Percentiles rank a stretch among this genome's conserved stretches.
phyloP scores from a whole-genome alignment of 2,113 vertebrate species.

The Gymnocephalus cernua region DNA sequence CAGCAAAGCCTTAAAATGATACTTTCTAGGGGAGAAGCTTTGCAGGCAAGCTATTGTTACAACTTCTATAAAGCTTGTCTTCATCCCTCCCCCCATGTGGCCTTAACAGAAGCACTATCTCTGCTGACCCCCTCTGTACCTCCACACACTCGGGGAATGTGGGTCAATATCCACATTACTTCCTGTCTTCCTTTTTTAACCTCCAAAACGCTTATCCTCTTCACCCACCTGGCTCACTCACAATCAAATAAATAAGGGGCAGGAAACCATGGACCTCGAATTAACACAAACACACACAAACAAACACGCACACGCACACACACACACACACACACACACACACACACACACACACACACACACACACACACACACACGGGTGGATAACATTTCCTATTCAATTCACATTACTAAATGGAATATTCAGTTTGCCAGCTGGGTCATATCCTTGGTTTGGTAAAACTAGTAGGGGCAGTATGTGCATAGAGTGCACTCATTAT shows the following conservation, averaged over 20 bases:
- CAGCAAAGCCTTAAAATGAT: constrained; percentile 53
- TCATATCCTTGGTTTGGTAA: constrained; percentile 67
- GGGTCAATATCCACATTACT: constrained; percentile 64
- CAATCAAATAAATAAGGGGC: constrained; percentile 3
- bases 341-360: too few relatives aligned
- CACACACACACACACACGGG: constrained; percentile 22
- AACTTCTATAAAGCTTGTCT: constrained; percentile 61
- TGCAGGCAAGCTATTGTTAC: constrained; percentile 53
- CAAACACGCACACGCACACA: too few relatives aligned
- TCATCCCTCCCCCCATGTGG: constrained; percentile 67
- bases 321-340: too few relatives aligned
- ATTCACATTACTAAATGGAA: constrained; percentile 72
- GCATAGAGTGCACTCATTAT: constrained; percentile 62
- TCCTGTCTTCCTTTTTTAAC: constrained; percentile 31
- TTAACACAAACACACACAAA: neutral
- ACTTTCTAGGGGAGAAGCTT: constrained; percentile 63
- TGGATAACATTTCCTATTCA: constrained; percentile 69
- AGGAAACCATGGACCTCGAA: neutral
- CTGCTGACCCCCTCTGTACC: constrained; percentile 22
- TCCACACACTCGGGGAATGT: constrained; percentile 41
- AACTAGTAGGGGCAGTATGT: constrained; percentile 48
- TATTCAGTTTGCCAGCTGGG: constrained; percentile 58
- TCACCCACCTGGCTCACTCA: constrained; percentile 30
- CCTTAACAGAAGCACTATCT: constrained; percentile 54
- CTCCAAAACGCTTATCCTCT: constrained; percentile 27